Conservation (phyloP, 2,797 vertebrate species). For the Hylomyscus alleni region DNA sequence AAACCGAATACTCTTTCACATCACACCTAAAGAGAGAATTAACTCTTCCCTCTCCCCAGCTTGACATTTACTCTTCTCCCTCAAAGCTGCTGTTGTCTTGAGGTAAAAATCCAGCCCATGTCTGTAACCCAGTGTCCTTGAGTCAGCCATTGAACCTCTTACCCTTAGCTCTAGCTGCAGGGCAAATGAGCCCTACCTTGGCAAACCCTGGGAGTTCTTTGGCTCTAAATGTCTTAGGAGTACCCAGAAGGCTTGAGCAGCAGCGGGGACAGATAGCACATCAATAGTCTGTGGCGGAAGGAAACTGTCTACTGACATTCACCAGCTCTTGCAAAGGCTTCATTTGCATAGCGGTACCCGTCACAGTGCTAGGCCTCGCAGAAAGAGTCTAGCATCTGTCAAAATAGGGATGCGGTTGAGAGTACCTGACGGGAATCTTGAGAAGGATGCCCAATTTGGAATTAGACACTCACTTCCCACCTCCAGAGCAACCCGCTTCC, state of each 20-base stretch:
- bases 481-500: constrained; percentile 51
- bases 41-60: not conserved
- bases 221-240: constrained; percentile 25
- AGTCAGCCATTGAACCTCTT: not conserved
- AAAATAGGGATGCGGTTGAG: constrained; percentile 31
- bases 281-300: constrained; percentile 26
- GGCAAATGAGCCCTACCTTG: not conserved
- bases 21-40: not conserved
- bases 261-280: not conserved
- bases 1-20: not conserved
- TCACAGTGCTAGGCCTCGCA: not conserved
- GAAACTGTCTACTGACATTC: constrained; percentile 52
- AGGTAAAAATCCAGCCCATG: not conserved
- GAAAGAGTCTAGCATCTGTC: constrained; percentile 61
- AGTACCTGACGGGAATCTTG: constrained; percentile 41
- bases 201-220: constrained; percentile 9
- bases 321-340: not conserved
- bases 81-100: not conserved
- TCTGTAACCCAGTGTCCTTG: not conserved
- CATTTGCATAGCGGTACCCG: constrained; percentile 16
- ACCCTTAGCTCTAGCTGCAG: not conserved
- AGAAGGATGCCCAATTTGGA: constrained; percentile 53
- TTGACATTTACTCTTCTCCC: not conserved
- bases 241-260: constrained; percentile 18
- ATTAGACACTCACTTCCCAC: constrained; percentile 49